Evolutionary conservation across 2,113 vertebrate species (phyloP).

Genomic region (Urocitellus parryii): DNA sequence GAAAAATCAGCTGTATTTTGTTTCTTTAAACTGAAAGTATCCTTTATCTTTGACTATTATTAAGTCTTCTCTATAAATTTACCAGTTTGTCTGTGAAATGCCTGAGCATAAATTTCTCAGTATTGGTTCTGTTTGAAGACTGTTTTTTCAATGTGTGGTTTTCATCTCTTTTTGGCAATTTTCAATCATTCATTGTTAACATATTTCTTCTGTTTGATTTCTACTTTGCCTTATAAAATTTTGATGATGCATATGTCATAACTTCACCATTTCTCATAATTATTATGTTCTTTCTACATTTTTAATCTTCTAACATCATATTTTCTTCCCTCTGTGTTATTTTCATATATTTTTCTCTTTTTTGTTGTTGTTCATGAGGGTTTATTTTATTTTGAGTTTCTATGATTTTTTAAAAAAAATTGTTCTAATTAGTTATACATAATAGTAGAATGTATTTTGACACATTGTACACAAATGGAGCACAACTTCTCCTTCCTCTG

Average conservation of each 20-base stretch:
- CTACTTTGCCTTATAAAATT: not conserved
- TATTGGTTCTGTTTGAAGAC: not conserved
- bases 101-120: not conserved
- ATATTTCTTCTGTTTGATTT: not conserved
- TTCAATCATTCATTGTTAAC: not conserved
- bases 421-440: too few relatives aligned
- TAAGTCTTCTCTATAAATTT: slow-evolving; percentile 24
- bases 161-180: not conserved
- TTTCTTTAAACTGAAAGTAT: not conserved
- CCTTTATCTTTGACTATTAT: not conserved
- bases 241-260: not conserved
- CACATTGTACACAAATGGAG: too few relatives aligned
- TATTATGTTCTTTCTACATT: not conserved
- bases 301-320: not conserved
- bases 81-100: not conserved
- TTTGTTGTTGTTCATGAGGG: not conserved
- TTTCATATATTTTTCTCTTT: not conserved
- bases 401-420: too few relatives aligned
- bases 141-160: not conserved
- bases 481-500: too few relatives aligned
- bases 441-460: too few relatives aligned
- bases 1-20: slow-evolving; percentile 25
- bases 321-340: not conserved
- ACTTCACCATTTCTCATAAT: not conserved
- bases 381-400: too few relatives aligned